Conservation (phyloP, 2,797 vertebrate genomes). For the Phaenicophaeus curvirostris region DNA sequence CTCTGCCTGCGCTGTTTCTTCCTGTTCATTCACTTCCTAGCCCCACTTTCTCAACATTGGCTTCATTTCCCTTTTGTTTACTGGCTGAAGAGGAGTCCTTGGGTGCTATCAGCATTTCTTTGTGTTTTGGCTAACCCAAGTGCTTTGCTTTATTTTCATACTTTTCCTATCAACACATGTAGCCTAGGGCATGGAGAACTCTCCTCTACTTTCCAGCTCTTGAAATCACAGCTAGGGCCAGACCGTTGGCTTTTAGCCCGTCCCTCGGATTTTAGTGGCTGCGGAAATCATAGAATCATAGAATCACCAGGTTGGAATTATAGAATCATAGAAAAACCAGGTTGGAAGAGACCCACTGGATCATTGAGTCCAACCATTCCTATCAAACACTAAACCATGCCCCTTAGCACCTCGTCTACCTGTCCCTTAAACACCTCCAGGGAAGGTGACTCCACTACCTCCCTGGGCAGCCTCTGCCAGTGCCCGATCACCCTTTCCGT, state of each 20-base stretch:
- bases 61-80: not conserved
- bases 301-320: too few species aligned
- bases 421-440: too few species aligned
- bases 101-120: not conserved
- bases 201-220: not conserved
- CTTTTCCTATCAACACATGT: not conserved
- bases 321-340: too few species aligned
- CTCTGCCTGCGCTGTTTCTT: not conserved
- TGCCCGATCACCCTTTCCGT: too few species aligned
- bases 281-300: too few species aligned
- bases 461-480: too few species aligned
- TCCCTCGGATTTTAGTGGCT: too few species aligned
- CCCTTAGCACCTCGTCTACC: too few species aligned
- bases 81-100: not conserved
- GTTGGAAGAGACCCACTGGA: too few species aligned
- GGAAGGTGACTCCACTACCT: too few species aligned
- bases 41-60: not conserved
- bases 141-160: not conserved
- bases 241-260: not conserved
- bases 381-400: too few species aligned
- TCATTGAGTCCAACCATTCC: too few species aligned
- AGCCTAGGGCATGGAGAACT: not conserved
- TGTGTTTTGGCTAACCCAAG: constrained; percentile 1
- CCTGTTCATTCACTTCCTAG: not conserved
- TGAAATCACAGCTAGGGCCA: not conserved